Percentiles rank a stretch among this genome's conserved stretches.
These are phyloP conservation scores for Drosophila monieri DNA, from an alignment of 2,888 invertebrate species.

Conservation along the genomic window DNA sequence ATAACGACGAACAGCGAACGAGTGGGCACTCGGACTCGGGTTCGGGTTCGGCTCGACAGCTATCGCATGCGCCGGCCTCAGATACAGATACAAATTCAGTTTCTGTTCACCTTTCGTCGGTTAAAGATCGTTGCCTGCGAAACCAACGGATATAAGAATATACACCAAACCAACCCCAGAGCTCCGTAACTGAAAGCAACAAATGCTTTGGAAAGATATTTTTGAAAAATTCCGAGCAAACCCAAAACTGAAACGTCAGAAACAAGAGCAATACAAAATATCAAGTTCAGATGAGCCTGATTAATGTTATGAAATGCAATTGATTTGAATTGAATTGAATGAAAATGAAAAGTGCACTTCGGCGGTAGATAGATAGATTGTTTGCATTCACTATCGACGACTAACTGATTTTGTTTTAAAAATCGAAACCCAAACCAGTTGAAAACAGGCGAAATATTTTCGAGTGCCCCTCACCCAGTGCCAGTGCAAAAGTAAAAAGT, in stretches of 20 bases:
- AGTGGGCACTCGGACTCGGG: no score
- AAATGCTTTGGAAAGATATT: slow-evolving; percentile 43
- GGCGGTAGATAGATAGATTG: slow-evolving; percentile 22
- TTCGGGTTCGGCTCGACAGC: slow-evolving; percentile 12
- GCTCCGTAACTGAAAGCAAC: slow-evolving; percentile 14
- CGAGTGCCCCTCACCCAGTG: slow-evolving; percentile 18
- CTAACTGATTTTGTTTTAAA: slow-evolving; percentile 80
- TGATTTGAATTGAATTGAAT: background rate
- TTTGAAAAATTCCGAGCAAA: slow-evolving; percentile 33
- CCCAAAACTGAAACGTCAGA: slow-evolving; percentile 20
- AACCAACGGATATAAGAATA: slow-evolving; percentile 44
- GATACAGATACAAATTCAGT: slow-evolving; percentile 64
- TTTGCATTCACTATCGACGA: background rate
- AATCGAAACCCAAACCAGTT: slow-evolving; percentile 68
- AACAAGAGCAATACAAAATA: slow-evolving; percentile 11
- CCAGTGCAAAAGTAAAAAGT: slow-evolving; percentile 52
- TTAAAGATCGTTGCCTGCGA: slow-evolving; percentile 75
- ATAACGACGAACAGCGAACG: no score
- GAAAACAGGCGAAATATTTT: slow-evolving; percentile 25
- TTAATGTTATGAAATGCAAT: slow-evolving; percentile 11
- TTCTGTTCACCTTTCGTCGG: slow-evolving; percentile 82
- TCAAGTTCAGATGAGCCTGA: slow-evolving; percentile 23
- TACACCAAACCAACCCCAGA: slow-evolving; percentile 27
- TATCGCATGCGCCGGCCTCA: slow-evolving; percentile 6
- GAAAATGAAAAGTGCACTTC: slow-evolving; percentile 28